Base-by-base conservation (phyloP, 2,888 invertebrate genomes). In the Thera obeliscata region DNA sequence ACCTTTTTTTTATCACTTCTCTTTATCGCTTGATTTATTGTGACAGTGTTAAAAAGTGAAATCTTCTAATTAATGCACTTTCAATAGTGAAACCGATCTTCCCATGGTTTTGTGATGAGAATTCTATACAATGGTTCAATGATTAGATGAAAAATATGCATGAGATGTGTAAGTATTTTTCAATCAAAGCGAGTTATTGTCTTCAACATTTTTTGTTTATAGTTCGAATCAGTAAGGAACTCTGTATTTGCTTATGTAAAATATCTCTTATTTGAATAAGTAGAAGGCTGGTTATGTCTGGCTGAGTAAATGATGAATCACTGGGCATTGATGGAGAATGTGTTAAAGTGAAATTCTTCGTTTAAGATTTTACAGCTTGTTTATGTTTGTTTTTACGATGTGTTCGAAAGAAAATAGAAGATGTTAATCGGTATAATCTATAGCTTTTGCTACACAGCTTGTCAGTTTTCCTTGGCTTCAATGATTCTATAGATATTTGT, bases 141-240 rank as follows among this genome's bases (percentile, higher is more conserved):
- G 75, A 83, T 78, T 68, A 67, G 69, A 70, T 73, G 74, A 76
- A 84, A 82, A 82, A 88, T 69, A 66, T 88, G 86, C 84, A 88
- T 83, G 89, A 90, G 79, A 91, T 91, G 88, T 91, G 91, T 92
- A 82, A 92, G 91, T 91, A 87, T 74, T 75, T 74, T 70, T 70
- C 64, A 71, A 66, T 70, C 67, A 66, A 55, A 61, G 57, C 52
- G 65, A 63, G 56, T 59, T 65, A 70, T 70, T 67, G 67, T 70
- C 59, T 64, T 59, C 22, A 62, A 58, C 61, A 64, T 61, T 72
- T 74, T 71, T 70, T 72, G 69, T 75, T 74, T 71, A 73, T 72
- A 62, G 61, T 64, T 62, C 57, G 56, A 56, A 56, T 66, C 70
- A 71, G 61, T 70, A 64, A 66, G 62, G 33, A 66, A 46, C 22